Evolutionary conservation across 2,113 vertebrate genomes (phyloP).

Genomic region (Fukomys damarensis): DNA sequence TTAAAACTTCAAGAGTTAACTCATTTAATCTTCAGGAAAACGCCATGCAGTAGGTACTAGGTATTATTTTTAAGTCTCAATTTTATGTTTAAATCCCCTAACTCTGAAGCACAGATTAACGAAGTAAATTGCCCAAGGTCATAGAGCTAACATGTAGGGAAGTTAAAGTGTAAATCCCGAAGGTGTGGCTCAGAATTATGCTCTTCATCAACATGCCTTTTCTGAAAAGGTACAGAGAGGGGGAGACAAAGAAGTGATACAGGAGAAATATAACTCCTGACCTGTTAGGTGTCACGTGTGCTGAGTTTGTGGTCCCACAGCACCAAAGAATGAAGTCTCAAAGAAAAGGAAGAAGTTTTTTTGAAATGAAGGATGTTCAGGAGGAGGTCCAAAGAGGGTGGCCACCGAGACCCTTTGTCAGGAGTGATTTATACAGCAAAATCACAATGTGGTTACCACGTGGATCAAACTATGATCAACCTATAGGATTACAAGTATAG

Average conservation of each 20-base stretch:
- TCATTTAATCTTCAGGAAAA: slow-evolving; percentile 13
- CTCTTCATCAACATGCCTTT: neutral
- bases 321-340: neutral
- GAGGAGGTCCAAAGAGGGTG: neutral
- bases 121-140: neutral
- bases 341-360: neutral
- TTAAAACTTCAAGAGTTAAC: neutral
- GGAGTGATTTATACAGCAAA: neutral
- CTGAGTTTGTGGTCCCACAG: neutral
- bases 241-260: neutral
- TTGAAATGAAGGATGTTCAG: neutral
- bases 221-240: neutral
- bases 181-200: neutral
- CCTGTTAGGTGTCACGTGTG: neutral
- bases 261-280: neutral
- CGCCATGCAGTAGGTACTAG: neutral
- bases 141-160: neutral
- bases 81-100: neutral
- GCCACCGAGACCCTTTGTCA: neutral
- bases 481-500: neutral
- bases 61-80: neutral
- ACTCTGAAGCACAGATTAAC: neutral
- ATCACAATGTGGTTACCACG: neutral
- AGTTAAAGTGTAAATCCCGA: neutral
- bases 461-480: neutral